These are phyloP conservation scores for Liasis olivaceus DNA, from an alignment of 2,797 vertebrate genomes.

Conservation along the genomic window DNA sequence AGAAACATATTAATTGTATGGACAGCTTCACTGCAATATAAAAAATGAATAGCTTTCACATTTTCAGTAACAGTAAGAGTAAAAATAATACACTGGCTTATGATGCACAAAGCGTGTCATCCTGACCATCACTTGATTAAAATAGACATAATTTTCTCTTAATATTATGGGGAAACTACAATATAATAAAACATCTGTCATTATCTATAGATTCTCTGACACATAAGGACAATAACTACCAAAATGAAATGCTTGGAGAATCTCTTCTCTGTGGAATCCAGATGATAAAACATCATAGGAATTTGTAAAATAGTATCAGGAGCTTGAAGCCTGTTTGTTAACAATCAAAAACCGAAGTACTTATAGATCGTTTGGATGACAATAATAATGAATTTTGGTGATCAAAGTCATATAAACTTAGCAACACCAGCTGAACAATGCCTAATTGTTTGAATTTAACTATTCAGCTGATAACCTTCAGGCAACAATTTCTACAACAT, in stretches of 20 bases:
- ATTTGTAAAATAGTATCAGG: neutral
- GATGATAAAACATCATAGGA: neutral
- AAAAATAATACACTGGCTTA: neutral
- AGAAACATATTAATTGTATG: neutral
- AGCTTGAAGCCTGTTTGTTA: neutral
- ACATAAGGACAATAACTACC: neutral
- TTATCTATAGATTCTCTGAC: neutral
- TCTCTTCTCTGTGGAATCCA: neutral
- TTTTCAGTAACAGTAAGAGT: neutral
- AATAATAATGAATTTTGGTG: neutral
- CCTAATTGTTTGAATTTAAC: neutral
- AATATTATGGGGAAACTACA: neutral
- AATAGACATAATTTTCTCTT: neutral
- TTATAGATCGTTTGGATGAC: neutral
- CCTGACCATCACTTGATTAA: neutral
- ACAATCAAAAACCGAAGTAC: neutral
- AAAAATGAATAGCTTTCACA: neutral
- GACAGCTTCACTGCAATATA: neutral
- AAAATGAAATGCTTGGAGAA: neutral
- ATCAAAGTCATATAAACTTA: neutral
- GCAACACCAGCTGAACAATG: neutral
- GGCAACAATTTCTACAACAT: neutral
- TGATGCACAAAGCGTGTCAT: neutral
- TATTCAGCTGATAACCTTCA: neutral
- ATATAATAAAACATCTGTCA: neutral